A percentile compares a stretch with the other conserved stretches of the same genome.
Conservation (phyloP, 2,888 invertebrate species). For the Cephus runcator region DNA sequence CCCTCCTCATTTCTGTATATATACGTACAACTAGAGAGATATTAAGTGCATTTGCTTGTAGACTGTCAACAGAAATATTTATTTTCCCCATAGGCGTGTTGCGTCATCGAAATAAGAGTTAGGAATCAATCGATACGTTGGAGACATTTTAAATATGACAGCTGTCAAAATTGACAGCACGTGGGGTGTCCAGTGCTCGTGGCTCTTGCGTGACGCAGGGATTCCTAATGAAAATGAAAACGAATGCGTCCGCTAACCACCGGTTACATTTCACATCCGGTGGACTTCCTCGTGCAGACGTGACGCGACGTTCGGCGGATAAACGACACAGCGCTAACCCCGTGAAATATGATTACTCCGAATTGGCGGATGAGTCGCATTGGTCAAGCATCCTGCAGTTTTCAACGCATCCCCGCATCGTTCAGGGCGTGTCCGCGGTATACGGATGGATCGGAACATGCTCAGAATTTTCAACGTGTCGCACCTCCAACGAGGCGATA, state of each 20-base stretch:
- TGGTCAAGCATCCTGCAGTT: conserved; percentile 41
- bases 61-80: neutral
- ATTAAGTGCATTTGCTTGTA: neutral
- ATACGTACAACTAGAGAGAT: neutral
- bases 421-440: conserved; percentile 32
- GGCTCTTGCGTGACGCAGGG: neutral
- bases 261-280: neutral
- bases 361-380: conserved; percentile 42
- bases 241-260: neutral
- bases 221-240: neutral
- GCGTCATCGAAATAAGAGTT: neutral
- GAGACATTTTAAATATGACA: neutral
- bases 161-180: neutral
- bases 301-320: conserved; percentile 22
- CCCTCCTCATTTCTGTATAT: neutral
- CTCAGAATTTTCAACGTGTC: conserved; percentile 44
- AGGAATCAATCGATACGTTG: neutral
- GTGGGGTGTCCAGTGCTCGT: neutral
- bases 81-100: neutral
- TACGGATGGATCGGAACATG: conserved; percentile 42
- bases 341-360: conserved; percentile 47
- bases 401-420: conserved; percentile 40
- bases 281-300: neutral
- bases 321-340: conserved; percentile 40
- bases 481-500: conserved; percentile 28